Evolutionary conservation across 2,113 vertebrate species (phyloP).

Genomic region (Reinhardtius hippoglossoides): DNA sequence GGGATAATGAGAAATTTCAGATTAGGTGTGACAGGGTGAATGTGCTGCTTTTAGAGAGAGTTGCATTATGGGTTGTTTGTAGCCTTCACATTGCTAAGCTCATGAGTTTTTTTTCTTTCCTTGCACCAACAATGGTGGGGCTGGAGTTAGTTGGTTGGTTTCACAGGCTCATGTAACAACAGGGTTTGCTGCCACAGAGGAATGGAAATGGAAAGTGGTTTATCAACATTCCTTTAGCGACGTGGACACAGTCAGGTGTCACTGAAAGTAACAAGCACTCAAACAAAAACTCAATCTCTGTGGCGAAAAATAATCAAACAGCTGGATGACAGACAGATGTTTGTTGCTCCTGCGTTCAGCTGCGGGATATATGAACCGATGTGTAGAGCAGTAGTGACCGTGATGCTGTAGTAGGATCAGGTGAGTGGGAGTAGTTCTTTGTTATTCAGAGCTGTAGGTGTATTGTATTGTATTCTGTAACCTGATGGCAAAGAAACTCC

Average conservation of each 20-base stretch:
- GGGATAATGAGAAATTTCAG: too few relatives aligned
- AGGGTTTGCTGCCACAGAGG: background rate
- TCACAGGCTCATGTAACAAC: too few relatives aligned
- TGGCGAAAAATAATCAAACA: too few relatives aligned
- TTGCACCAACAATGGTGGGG: too few relatives aligned
- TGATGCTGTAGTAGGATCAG: slow-evolving; percentile 18
- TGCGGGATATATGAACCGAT: background rate
- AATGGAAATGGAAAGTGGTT: background rate
- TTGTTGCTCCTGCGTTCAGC: background rate
- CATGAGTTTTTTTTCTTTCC: background rate
- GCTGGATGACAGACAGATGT: background rate
- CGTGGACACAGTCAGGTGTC: background rate
- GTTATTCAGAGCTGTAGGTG: slow-evolving; percentile 14
- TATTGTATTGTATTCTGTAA: slow-evolving; percentile 6
- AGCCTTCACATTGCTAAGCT: too few relatives aligned
- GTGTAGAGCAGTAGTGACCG: slow-evolving; percentile 2
- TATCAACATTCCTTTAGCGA: background rate
- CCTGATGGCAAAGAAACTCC: background rate
- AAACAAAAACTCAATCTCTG: too few relatives aligned
- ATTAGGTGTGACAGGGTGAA: too few relatives aligned
- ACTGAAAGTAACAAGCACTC: background rate
- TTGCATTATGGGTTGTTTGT: slow-evolving; percentile 27
- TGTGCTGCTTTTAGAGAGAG: too few relatives aligned
- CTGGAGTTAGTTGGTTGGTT: background rate
- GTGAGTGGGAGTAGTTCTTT: slow-evolving; percentile 30